phyloP scores from a whole-genome alignment of 1,140 invertebrate species.

The Trigoniulus corallinus region DNA sequence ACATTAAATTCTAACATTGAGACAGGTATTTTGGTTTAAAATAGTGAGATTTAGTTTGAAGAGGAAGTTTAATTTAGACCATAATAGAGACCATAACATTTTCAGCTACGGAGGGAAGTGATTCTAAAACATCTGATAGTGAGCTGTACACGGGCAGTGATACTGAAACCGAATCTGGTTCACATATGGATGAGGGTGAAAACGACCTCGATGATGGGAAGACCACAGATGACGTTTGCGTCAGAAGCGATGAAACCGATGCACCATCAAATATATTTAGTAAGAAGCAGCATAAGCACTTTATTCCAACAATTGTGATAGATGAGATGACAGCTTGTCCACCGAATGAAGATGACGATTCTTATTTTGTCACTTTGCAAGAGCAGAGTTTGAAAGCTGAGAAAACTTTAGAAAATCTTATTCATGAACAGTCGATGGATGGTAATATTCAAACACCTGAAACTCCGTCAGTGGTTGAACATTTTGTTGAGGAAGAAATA shows the following conservation, averaged over 20 bases:
- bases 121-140: not conserved
- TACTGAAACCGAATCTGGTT: conserved; percentile 8
- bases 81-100: not conserved
- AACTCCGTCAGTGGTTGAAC: not conserved
- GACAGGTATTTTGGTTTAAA: not conserved
- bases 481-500: not conserved
- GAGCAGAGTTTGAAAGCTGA: not conserved
- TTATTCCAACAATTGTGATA: conserved; percentile 27
- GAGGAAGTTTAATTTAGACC: no score
- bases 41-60: not conserved
- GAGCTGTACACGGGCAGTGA: not conserved
- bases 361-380: not conserved
- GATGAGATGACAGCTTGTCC: conserved; percentile 18
- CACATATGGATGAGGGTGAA: conserved; percentile 42
- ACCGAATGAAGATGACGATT: conserved; percentile 6
- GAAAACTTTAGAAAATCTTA: not conserved
- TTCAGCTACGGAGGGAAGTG: not conserved
- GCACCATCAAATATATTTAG: no score
- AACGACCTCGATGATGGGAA: conserved; percentile 42
- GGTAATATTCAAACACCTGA: not conserved
- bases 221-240: no score
- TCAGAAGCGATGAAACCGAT: no score
- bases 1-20: not conserved
- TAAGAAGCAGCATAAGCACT: conserved; percentile 12
- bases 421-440: not conserved